Evolutionary conservation across 1,140 invertebrate genomes (phyloP), one percentile per base, ranked within the genome.

Genomic region (Oscheius sp.): DNA sequence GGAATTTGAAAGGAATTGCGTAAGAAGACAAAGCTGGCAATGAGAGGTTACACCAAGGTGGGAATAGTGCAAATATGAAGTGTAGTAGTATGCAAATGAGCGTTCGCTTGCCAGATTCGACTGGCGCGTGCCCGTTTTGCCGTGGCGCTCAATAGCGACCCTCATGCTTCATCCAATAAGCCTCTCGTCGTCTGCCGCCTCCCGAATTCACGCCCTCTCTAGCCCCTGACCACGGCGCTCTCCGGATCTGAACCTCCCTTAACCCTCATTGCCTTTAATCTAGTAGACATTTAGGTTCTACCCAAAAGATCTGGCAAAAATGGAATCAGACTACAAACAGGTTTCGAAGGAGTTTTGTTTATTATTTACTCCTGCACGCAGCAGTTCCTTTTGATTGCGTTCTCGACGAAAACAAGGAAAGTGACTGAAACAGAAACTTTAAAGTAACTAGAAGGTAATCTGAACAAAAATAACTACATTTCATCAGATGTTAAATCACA

Each of bases 81-180:
- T 55, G 49, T 55, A 55, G 49, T 55, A 55, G 49, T 55, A 55
- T 55, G 49, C 49, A 55, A 55, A 55, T 55, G 49, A 55, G 49
- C 23, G 49, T 55, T 55, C 49, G 49, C 49, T 20, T 55, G 49
- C 49, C 49, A 55, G 49, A 55, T 55, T 55, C 49, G 49, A 55
- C 49, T 55, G 49, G 15, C 61, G 32, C 36, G 15, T 45, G 32
- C 61, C 32, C 36, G 18, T 63, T 42, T 63, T 36, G 61, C 61
- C 61, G 32, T 42, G 36, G 36, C 36, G 61, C 61, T 63, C 61
- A 63, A 63, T 63, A 63, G 36, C 61, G 32, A 34, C 61, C 36
- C 61, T 42, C 61, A 63, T 63, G 61, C 61, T 63, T 63, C 61
- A 63, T 63, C 61, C 61, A 63, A 63, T 63, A 63, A 63, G 61